Evolutionary conservation across 2,113 vertebrate species (phyloP).

Genomic region (Nematolebias whitei): DNA sequence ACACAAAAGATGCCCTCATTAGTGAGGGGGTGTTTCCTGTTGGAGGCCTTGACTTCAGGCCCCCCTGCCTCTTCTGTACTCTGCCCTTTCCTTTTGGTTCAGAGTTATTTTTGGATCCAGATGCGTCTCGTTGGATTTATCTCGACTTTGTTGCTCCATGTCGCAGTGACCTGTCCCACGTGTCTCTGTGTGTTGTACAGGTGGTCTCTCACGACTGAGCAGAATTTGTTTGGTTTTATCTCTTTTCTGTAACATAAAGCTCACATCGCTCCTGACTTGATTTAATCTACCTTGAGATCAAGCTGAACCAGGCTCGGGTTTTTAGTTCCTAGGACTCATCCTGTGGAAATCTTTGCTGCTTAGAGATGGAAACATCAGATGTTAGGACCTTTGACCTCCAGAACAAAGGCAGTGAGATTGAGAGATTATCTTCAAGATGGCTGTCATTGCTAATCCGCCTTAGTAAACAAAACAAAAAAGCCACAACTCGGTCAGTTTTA

Average conservation of each 20-base stretch:
- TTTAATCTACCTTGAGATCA: too few species aligned
- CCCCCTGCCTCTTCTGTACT: constrained; percentile 3
- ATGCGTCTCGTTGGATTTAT: constrained; percentile 1
- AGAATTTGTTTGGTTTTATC: constrained; percentile 10
- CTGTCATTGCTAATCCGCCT: too few species aligned
- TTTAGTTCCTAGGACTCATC: too few species aligned
- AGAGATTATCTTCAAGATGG: too few species aligned
- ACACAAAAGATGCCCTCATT: constrained; percentile 34
- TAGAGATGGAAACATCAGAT: background rate
- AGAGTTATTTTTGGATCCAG: constrained; percentile 33
- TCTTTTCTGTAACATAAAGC: constrained; percentile 20
- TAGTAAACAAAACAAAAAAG: too few species aligned
- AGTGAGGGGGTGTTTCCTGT: constrained; percentile 34
- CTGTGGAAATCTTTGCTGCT: too few species aligned
- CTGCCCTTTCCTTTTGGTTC: background rate
- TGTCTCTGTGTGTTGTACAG: constrained; percentile 18
- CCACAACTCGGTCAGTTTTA: too few species aligned
- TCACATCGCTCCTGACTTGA: background rate
- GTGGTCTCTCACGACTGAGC: constrained; percentile 22
- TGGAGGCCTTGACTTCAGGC: background rate
- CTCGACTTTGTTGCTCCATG: background rate
- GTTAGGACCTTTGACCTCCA: constrained; percentile 14
- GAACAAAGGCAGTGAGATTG: background rate
- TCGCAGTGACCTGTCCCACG: constrained; percentile 14
- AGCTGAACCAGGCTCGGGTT: too few species aligned